Percentiles rank a stretch among this genome's conserved stretches.
These are phyloP conservation scores for Elysia crispata DNA, from an alignment of 2,888 invertebrate species.

Conservation along the genomic window DNA sequence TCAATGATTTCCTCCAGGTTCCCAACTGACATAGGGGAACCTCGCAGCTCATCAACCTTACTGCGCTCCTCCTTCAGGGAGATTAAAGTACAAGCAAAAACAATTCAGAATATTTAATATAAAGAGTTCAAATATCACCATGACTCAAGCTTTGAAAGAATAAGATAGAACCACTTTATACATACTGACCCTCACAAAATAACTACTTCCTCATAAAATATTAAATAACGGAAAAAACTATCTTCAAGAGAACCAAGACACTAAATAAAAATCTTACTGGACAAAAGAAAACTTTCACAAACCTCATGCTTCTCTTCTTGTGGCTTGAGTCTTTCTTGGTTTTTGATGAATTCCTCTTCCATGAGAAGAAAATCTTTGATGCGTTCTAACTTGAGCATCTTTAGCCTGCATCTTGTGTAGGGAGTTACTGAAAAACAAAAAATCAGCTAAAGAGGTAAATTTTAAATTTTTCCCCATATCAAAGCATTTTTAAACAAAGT, in stretches of 20 bases:
- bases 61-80: constrained; percentile 89
- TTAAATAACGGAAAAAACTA: too few species aligned
- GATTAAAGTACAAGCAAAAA: too few species aligned
- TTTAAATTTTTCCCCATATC: not conserved
- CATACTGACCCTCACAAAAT: too few species aligned
- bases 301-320: constrained; percentile 99
- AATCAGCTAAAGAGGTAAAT: not conserved
- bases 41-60: constrained; percentile 98
- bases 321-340: constrained; percentile 98
- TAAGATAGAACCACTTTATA: too few species aligned
- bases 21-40: constrained; percentile 99
- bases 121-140: too few species aligned
- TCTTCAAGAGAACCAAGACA: too few species aligned
- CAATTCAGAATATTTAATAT: too few species aligned
- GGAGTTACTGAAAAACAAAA: constrained; percentile 86
- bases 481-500: too few species aligned
- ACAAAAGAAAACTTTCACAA: not conserved
- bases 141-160: too few species aligned
- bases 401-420: constrained; percentile 96
- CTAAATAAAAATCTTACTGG: too few species aligned
- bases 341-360: constrained; percentile 99
- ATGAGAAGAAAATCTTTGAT: constrained; percentile 99
- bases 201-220: too few species aligned
- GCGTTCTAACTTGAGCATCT: constrained; percentile 94
- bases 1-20: constrained; percentile 99